A percentile compares a stretch with the other conserved stretches of the same genome.
These are phyloP conservation scores for Streblospio benedicti DNA, from an alignment of 1,140 invertebrate species.

Conservation along the genomic window DNA sequence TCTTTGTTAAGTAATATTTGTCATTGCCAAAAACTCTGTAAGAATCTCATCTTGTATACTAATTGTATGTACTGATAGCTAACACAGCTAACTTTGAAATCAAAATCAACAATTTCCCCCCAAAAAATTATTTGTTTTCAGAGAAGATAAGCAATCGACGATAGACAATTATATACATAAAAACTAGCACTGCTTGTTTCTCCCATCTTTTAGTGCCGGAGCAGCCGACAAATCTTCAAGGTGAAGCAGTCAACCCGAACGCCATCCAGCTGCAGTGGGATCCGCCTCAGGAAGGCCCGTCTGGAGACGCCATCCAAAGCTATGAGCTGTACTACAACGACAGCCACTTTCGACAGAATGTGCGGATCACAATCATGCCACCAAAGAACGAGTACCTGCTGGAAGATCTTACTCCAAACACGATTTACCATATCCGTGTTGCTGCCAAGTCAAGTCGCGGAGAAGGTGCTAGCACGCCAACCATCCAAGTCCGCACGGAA, in stretches of 20 bases:
- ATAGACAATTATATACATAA: background rate
- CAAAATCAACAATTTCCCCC: too few species aligned
- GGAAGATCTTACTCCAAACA: conserved; percentile 83
- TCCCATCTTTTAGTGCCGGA: conserved; percentile 75
- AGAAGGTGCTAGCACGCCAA: conserved; percentile 88
- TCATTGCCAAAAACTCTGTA: too few species aligned
- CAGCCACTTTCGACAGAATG: conserved; percentile 68
- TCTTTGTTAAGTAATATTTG: too few species aligned
- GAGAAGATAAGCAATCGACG: too few species aligned
- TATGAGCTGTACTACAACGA: conserved; percentile 98
- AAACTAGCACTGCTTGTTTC: background rate
- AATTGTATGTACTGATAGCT: too few species aligned
- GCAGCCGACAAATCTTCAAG: conserved; percentile 75
- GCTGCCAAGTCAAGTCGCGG: conserved; percentile 82
- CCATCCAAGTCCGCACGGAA: conserved; percentile 63
- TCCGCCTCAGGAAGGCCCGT: conserved; percentile 69
- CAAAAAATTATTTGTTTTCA: too few species aligned
- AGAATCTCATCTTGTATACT: too few species aligned
- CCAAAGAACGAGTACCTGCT: conserved; percentile 74
- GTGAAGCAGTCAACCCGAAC: conserved; percentile 54
- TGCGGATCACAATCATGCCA: conserved; percentile 55
- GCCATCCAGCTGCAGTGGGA: conserved; percentile 79
- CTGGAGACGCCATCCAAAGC: conserved; percentile 81
- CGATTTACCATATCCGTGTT: conserved; percentile 90
- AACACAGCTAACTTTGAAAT: too few species aligned